These are phyloP conservation scores for Diachasma alloeum DNA, from an alignment of 1,140 invertebrate species.

Conservation along the genomic window DNA sequence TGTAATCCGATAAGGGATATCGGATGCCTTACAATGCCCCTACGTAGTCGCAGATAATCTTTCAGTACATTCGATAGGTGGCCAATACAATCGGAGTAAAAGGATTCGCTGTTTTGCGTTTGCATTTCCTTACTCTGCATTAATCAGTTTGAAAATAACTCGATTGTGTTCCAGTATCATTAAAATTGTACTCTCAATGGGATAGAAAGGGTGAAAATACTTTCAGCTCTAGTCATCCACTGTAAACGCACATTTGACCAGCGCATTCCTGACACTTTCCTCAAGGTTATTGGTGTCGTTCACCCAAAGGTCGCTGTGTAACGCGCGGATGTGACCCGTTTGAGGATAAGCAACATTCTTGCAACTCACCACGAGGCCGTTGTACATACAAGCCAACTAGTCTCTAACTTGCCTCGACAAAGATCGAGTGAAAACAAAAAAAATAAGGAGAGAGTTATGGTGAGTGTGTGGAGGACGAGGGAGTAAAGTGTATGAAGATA, in stretches of 20 bases:
- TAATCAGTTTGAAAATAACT: neutral
- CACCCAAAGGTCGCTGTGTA: slow-evolving; percentile 49
- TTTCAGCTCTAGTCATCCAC: neutral
- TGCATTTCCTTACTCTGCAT: neutral
- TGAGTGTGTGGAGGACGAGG: neutral
- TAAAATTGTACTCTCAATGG: neutral
- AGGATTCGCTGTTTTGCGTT: neutral
- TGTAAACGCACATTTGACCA: slow-evolving; percentile 18
- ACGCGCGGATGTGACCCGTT: slow-evolving; percentile 7
- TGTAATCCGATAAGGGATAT: neutral
- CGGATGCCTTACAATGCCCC: neutral
- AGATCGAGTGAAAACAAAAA: neutral
- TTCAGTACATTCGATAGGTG: neutral
- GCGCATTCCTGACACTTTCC: slow-evolving; percentile 54
- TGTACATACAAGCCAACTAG: neutral
- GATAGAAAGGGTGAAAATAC: neutral
- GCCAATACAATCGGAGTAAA: neutral
- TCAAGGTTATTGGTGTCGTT: slow-evolving; percentile 56
- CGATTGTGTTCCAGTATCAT: neutral
- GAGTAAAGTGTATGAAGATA: neutral
- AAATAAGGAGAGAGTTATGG: neutral
- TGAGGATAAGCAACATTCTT: neutral
- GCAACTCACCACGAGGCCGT: neutral
- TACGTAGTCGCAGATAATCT: neutral
- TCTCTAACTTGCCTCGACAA: neutral